phyloP scores from a whole-genome alignment of 2,888 invertebrate genomes.

The Stenchaetothrips biformis region DNA sequence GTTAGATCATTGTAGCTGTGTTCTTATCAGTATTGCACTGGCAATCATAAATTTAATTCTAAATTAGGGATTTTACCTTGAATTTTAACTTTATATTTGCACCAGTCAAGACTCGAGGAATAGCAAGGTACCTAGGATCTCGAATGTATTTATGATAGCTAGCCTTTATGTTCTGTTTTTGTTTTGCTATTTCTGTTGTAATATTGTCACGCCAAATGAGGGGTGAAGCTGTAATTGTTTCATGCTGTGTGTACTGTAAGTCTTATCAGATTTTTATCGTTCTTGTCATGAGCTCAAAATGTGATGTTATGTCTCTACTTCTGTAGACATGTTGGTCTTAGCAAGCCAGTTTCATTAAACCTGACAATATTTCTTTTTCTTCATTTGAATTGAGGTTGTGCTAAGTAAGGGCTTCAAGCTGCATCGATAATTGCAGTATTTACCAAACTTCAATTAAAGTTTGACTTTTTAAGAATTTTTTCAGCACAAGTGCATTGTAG shows the following conservation, averaged over 20 bases:
- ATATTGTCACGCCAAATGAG: background rate
- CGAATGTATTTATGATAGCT: constrained; percentile 16
- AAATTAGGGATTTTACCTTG: background rate
- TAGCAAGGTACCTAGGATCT: background rate
- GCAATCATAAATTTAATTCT: background rate
- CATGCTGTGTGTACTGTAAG: background rate
- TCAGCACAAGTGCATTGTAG: constrained; percentile 9
- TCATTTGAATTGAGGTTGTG: background rate
- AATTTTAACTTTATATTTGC: background rate
- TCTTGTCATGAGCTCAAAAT: constrained; percentile 19
- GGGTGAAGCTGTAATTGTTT: no score
- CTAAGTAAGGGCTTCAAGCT: background rate
- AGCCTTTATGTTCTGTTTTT: constrained; percentile 2
- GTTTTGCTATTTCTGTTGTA: background rate
- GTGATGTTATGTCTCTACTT: background rate
- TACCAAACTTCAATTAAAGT: background rate
- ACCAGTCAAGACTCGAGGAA: background rate
- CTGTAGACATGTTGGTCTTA: no score
- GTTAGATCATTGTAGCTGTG: no score
- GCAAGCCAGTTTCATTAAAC: background rate
- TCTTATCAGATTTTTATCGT: background rate
- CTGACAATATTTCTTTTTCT: background rate
- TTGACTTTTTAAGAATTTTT: background rate
- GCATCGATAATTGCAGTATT: background rate
- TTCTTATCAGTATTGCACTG: background rate